phyloP scores from a whole-genome alignment of 2,797 vertebrate genomes.

The Sebastes itinus region DNA sequence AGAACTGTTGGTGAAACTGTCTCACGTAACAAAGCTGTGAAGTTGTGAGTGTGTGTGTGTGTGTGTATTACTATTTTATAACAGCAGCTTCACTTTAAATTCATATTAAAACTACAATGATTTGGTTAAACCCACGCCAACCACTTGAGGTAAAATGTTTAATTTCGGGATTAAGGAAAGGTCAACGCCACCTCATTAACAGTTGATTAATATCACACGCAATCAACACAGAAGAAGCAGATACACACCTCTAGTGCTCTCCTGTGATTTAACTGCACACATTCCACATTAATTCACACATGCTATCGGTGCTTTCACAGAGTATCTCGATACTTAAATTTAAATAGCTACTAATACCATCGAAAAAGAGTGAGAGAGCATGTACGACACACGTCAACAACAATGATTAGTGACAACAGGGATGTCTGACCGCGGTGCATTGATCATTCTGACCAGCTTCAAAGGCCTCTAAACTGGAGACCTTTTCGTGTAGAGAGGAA shows the following conservation, averaged over 20 bases:
- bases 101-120: slow-evolving; percentile 41
- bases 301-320: not conserved
- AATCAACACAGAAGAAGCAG: slow-evolving; percentile 51
- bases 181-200: slow-evolving; percentile 66
- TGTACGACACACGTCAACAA: not conserved
- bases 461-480: slow-evolving; percentile 40
- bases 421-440: slow-evolving; percentile 32
- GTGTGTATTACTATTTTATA: not conserved
- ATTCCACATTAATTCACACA: slow-evolving; percentile 16
- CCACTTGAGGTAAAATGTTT: slow-evolving; percentile 56
- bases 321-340: not conserved
- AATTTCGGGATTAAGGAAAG: slow-evolving; percentile 66
- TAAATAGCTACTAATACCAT: slow-evolving; percentile 7
- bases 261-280: not conserved
- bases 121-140: slow-evolving; percentile 48
- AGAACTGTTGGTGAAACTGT: slow-evolving; percentile 23
- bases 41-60: not conserved
- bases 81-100: slow-evolving; percentile 26
- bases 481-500: slow-evolving; percentile 22
- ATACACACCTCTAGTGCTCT: slow-evolving; percentile 14
- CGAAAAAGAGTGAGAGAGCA: not conserved
- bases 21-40: not conserved
- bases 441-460: slow-evolving; percentile 52
- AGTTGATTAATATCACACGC: slow-evolving; percentile 68
- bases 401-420: slow-evolving; percentile 17